Conservation (phyloP, 2,888 invertebrate genomes). For the Stenodera caucasica region DNA sequence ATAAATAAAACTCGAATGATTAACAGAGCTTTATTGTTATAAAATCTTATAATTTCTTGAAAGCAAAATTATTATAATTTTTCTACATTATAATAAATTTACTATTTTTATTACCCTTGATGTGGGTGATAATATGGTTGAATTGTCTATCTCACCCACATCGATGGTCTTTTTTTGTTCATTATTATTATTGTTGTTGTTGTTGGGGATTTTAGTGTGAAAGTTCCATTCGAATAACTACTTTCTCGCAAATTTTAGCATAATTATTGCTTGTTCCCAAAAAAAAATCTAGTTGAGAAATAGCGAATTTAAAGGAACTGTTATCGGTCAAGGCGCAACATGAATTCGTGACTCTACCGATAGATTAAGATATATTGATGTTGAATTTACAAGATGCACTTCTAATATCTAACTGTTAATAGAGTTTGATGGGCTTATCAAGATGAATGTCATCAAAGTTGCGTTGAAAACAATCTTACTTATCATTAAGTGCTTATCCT, state of each 20-base stretch:
- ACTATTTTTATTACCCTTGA: not conserved
- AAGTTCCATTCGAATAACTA: not conserved
- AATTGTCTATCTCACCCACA: not conserved
- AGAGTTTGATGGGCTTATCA: slow-evolving; percentile 2
- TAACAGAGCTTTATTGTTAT: too few species aligned
- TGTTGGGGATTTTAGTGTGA: not conserved
- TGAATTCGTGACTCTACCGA: not conserved
- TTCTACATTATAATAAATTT: not conserved
- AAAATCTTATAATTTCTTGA: too few species aligned
- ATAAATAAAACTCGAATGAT: not conserved
- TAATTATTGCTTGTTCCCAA: not conserved
- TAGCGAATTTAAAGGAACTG: too few species aligned
- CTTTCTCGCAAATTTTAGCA: not conserved
- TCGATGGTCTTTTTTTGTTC: not conserved
- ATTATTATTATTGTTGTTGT: not conserved
- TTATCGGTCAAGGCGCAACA: not conserved
- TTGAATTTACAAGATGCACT: not conserved
- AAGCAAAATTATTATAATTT: too few species aligned
- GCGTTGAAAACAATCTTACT: not conserved
- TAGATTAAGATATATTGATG: not conserved
- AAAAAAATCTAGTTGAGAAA: not conserved
- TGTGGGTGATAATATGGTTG: not conserved
- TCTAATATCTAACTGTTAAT: slow-evolving; percentile 5
- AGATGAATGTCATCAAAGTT: not conserved
- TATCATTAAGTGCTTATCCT: slow-evolving; percentile 1